Conservation (phyloP, 2,888 invertebrate genomes). For the Leptopilina myrica region DNA sequence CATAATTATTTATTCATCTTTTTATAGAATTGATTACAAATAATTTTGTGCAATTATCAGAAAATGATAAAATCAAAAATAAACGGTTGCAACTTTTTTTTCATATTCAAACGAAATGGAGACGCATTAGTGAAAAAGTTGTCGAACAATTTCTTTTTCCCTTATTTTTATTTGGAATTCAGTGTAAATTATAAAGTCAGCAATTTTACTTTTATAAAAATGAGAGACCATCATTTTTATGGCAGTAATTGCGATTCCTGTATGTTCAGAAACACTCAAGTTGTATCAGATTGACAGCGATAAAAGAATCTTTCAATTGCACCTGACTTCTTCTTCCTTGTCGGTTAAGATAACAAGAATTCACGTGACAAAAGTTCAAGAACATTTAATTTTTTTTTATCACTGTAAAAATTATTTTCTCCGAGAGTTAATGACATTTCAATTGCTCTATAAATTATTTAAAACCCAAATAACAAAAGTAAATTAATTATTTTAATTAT, state of each 20-base stretch:
- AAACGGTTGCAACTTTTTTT: no score
- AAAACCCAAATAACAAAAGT: no score
- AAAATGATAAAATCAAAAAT: no score
- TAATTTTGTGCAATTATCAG: no score
- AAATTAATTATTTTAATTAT: no score
- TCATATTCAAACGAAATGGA: no score
- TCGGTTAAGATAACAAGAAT: neutral
- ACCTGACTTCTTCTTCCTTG: conserved; percentile 15
- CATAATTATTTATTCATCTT: no score
- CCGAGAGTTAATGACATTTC: neutral
- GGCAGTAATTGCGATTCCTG: neutral
- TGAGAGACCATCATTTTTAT: neutral
- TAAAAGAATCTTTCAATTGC: conserved; percentile 9
- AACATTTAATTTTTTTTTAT: neutral
- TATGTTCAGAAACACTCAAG: conserved; percentile 15
- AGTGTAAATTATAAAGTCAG: neutral
- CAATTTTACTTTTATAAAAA: neutral
- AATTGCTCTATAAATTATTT: no score
- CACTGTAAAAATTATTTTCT: neutral
- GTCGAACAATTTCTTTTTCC: no score
- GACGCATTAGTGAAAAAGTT: no score
- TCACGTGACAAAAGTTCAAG: neutral
- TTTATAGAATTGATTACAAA: no score
- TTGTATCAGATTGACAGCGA: neutral
- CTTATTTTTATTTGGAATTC: no score